phyloP scores from a whole-genome alignment of 1,140 invertebrate genomes.

The Drosophila obscura region DNA sequence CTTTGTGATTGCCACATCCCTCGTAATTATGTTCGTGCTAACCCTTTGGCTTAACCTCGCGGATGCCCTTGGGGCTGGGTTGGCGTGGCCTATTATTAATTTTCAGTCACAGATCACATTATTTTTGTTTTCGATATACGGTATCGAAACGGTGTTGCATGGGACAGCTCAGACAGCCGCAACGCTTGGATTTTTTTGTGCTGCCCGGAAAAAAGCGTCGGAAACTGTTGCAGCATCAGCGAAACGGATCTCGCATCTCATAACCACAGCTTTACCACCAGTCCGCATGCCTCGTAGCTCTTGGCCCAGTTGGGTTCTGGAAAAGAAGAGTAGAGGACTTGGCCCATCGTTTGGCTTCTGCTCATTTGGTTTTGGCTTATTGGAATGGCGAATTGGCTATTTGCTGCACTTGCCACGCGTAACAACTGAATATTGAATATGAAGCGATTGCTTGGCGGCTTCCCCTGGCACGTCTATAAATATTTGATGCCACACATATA shows the following conservation, averaged over 20 bases:
- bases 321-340: slow-evolving; percentile 1
- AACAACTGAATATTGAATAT: slow-evolving; percentile 65
- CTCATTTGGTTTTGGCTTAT: slow-evolving; percentile 60
- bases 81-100: no score
- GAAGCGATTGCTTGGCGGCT: slow-evolving; percentile 61
- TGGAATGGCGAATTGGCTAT: slow-evolving; percentile 62
- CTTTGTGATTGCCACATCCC: background rate
- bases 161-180: background rate
- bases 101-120: no score
- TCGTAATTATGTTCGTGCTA: slow-evolving; percentile 2
- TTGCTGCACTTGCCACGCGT: slow-evolving; percentile 61
- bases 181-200: slow-evolving; percentile 21
- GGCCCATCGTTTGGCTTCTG: slow-evolving; percentile 48
- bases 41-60: background rate
- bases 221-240: background rate
- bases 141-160: background rate
- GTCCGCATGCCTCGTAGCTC: background rate
- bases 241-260: background rate
- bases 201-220: slow-evolving; percentile 25
- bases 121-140: no score
- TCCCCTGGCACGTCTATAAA: slow-evolving; percentile 57
- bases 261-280: background rate
- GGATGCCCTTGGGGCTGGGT: background rate
- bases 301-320: background rate
- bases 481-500: slow-evolving; percentile 46